Evolutionary conservation across 2,888 invertebrate species (phyloP).

Genomic region (Spodoptera picta): DNA sequence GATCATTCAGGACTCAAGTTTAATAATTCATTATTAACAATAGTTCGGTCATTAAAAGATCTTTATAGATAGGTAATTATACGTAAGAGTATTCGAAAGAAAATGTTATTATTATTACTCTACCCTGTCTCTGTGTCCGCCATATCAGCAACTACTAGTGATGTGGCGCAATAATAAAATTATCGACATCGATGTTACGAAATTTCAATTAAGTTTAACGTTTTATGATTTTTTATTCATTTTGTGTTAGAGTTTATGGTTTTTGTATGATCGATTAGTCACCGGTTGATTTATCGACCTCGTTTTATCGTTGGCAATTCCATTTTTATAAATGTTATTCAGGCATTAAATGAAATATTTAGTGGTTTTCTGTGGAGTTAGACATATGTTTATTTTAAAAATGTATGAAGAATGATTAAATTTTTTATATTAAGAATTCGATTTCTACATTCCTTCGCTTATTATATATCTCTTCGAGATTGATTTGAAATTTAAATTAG

Average conservation of each 20-base stretch:
- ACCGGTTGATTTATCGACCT: conserved; percentile 29
- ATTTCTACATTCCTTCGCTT: too few species aligned
- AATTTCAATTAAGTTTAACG: conserved; percentile 44
- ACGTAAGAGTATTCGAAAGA: conserved; percentile 32
- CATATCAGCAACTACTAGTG: conserved; percentile 76
- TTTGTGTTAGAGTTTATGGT: conserved; percentile 26
- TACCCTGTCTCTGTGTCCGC: conserved; percentile 64
- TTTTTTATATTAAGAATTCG: too few species aligned
- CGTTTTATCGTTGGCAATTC: conserved; percentile 19
- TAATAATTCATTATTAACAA: neutral
- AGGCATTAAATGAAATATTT: neutral
- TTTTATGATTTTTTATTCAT: conserved; percentile 28
- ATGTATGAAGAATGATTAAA: neutral
- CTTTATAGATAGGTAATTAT: neutral
- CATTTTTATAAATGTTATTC: neutral
- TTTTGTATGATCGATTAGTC: conserved; percentile 35
- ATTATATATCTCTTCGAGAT: neutral
- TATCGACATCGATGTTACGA: conserved; percentile 66
- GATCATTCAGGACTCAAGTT: too few species aligned
- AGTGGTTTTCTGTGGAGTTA: neutral
- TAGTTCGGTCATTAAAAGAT: conserved; percentile 9
- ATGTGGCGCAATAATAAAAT: conserved; percentile 57
- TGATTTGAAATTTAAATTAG: conserved; percentile 16
- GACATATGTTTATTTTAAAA: conserved; percentile 6
- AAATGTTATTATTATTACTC: conserved; percentile 51